phyloP scores from a whole-genome alignment of 1,140 invertebrate genomes.

The Leptopilina boulardi region DNA sequence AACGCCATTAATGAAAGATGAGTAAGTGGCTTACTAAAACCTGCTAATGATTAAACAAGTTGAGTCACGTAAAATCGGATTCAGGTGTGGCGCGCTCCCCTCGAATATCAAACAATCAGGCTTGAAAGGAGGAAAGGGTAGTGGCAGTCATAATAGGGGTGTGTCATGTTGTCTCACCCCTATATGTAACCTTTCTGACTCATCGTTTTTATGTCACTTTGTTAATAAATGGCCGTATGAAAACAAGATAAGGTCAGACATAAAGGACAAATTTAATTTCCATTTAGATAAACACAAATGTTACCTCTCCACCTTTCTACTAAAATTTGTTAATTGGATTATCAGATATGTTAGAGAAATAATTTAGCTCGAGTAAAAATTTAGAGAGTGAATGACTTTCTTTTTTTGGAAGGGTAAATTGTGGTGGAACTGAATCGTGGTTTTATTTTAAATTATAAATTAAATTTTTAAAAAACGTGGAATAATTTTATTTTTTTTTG shows the following conservation, averaged over 20 bases:
- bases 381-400: too few species aligned
- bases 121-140: slow-evolving; percentile 12
- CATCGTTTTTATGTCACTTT: slow-evolving; percentile 10
- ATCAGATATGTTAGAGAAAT: background rate
- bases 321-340: background rate
- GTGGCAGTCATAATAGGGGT: background rate
- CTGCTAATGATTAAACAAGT: slow-evolving; percentile 7
- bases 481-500: too few species aligned
- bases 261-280: background rate
- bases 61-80: slow-evolving; percentile 17
- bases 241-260: background rate
- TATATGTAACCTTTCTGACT: background rate
- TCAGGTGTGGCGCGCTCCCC: slow-evolving; percentile 18
- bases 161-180: slow-evolving; percentile 9
- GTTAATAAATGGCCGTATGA: slow-evolving; percentile 8
- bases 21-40: background rate
- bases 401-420: too few species aligned
- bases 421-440: too few species aligned
- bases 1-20: background rate
- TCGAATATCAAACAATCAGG: slow-evolving; percentile 2
- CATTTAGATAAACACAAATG: slow-evolving; percentile 14
- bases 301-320: background rate
- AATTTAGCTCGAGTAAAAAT: too few species aligned
- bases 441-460: too few species aligned
- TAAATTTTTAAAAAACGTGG: too few species aligned